Evolutionary conservation across 2,113 vertebrate species (phyloP).

Genomic region (Actenoides lindsayi): DNA sequence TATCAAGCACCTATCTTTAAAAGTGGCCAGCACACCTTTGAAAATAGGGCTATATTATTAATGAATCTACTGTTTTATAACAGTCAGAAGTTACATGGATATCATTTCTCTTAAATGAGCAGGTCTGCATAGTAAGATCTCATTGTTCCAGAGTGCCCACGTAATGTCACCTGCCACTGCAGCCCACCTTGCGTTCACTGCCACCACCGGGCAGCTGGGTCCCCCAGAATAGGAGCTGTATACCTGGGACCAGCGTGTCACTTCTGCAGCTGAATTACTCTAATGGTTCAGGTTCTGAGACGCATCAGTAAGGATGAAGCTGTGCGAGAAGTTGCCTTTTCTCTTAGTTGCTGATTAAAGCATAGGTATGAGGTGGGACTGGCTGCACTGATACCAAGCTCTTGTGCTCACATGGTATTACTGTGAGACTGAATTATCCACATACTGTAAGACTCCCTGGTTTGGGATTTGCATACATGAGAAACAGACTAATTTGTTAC

Average conservation of each 20-base stretch:
- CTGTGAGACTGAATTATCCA: neutral
- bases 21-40: neutral
- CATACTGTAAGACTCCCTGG: neutral
- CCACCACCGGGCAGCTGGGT: rapidly evolving
- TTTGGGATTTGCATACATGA: neutral
- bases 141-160: neutral
- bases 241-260: neutral
- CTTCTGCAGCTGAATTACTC: rapidly evolving
- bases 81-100: neutral
- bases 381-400: neutral
- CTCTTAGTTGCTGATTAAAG: neutral
- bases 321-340: neutral
- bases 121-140: neutral
- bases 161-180: rapidly evolving
- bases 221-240: neutral
- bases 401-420: neutral
- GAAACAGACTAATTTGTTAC: neutral
- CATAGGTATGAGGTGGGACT: rapidly evolving
- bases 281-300: rapidly evolving
- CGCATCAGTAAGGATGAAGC: neutral
- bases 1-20: neutral
- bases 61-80: neutral
- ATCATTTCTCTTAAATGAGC: neutral
- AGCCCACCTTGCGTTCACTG: rapidly evolving
- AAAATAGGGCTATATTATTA: neutral